Percentiles rank a stretch among this genome's conserved stretches.
phyloP scores from a whole-genome alignment of 2,113 vertebrate genomes.

The Prochilodus magdalenae region DNA sequence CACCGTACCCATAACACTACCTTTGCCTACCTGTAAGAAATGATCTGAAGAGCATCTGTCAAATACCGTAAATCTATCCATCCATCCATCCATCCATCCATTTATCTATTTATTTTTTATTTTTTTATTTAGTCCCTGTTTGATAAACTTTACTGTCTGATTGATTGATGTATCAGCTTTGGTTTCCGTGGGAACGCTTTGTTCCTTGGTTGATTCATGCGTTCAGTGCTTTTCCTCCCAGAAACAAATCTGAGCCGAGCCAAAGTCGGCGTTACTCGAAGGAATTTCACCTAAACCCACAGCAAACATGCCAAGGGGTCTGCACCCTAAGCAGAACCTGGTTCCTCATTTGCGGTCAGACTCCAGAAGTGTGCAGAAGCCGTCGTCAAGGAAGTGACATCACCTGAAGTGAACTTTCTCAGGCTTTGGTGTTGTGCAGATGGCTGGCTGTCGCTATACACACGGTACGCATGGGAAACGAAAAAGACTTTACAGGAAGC shows the following conservation, averaged over 20 bases:
- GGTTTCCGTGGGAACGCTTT: too few relatives aligned
- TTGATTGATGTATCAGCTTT: background rate
- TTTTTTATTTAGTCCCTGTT: background rate
- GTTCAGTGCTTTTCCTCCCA: too few relatives aligned
- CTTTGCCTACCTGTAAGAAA: too few relatives aligned
- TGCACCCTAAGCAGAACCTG: background rate
- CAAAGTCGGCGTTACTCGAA: too few relatives aligned
- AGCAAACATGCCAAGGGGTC: background rate
- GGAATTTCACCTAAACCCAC: background rate
- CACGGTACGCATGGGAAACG: constrained; percentile 21
- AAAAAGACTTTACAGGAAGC: constrained; percentile 53
- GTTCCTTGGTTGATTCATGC: too few relatives aligned
- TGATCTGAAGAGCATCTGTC: too few relatives aligned
- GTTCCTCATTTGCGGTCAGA: constrained; percentile 10
- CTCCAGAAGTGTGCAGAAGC: constrained; percentile 12
- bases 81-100: too few relatives aligned
- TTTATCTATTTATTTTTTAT: background rate
- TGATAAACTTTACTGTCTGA: background rate
- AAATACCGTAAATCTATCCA: too few relatives aligned
- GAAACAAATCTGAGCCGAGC: too few relatives aligned
- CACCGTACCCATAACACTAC: too few relatives aligned
- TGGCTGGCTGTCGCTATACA: constrained; percentile 19
- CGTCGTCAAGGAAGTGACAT: constrained; percentile 46
- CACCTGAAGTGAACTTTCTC: constrained; percentile 25
- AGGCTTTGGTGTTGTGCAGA: constrained; percentile 23